Evolutionary conservation across 2,113 vertebrate species (phyloP), one percentile per base, ranked within the genome.

Genomic region (Gila orcuttii): DNA sequence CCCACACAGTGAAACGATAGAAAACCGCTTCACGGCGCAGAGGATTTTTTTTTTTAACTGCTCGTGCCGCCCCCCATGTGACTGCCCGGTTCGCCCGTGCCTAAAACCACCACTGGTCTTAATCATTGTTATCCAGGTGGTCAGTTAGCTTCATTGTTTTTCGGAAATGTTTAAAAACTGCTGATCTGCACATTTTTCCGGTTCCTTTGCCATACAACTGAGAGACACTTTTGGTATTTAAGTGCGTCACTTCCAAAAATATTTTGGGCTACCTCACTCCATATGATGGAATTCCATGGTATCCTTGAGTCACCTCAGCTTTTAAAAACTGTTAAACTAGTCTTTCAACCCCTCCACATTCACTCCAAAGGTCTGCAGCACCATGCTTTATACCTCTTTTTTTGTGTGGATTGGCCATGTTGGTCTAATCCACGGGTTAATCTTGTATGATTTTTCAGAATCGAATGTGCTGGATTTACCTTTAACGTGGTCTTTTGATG

Each of bases 181-280:
- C 23, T 21, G 68, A 71, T n/a, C 21, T 9, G 68, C 33, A 73
- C 69, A 73, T 73, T 73, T 73, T 73, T 45, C 1, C 39, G 21
- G 69, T 73, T 73, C n/a, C 69, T 73, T 39, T 73, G 69, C 69
- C 69, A 73, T 73, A 73, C 39, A 73, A 73, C 36, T 45, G 21
- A 73, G 21, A 73, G 69, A 21, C 19, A 73, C 17, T 73, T 73
- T 73, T 9, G 7, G 36, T 73, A 11, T 73, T 73, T 42, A 45
- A 73, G 36, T 42, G 36, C n/a, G 39, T 21, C 69, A 42, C 36
- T 42, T 73, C 10, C 69, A 71, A 73, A 73, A 73, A 73, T 4
- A 4, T 45, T 73, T 45, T 73, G 15, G 21, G 69, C 21, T 12
- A 73, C 17, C 36, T 21, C 39, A 73, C 36, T 2, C 39, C 39